Conservation (phyloP, 30 jellyfish, hydroid and myxozoan genomes). For the Pelagia noctiluca region DNA sequence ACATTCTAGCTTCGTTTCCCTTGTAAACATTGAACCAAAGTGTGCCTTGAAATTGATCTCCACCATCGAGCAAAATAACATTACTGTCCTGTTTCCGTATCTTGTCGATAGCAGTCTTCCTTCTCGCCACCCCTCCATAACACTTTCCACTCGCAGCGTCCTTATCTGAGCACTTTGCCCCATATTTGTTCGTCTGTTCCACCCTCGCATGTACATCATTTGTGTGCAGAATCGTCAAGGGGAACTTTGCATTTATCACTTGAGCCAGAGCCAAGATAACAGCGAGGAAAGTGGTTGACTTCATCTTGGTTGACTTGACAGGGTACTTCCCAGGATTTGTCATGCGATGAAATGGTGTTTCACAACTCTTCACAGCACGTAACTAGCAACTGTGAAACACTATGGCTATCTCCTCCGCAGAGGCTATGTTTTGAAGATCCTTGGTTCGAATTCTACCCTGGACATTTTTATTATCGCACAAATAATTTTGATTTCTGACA, state of each 20-base stretch:
- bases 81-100: constrained; percentile 48
- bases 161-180: constrained; percentile 76
- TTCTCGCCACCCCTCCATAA: constrained; percentile 98
- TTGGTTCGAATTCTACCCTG: too few relatives aligned
- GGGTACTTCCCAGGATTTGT: too few relatives aligned
- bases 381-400: too few relatives aligned
- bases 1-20: constrained; percentile 80
- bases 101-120: constrained; percentile 79
- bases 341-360: too few relatives aligned
- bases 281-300: too few relatives aligned
- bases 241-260: constrained; percentile 3
- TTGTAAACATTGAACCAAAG: constrained; percentile 94
- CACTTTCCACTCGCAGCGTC: constrained; percentile 71
- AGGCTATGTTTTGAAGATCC: too few relatives aligned
- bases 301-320: too few relatives aligned
- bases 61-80: constrained; percentile 90
- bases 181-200: constrained; percentile 81
- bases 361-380: too few relatives aligned
- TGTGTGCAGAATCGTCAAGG: constrained; percentile 88
- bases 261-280: too few relatives aligned
- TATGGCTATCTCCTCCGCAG: too few relatives aligned
- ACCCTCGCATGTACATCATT: constrained; percentile 95
- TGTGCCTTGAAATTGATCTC: constrained; percentile 98
- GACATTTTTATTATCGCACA: too few relatives aligned
- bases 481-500: too few relatives aligned